Conservation (phyloP, 2,113 vertebrate species). For the Pelecanus crispus region DNA sequence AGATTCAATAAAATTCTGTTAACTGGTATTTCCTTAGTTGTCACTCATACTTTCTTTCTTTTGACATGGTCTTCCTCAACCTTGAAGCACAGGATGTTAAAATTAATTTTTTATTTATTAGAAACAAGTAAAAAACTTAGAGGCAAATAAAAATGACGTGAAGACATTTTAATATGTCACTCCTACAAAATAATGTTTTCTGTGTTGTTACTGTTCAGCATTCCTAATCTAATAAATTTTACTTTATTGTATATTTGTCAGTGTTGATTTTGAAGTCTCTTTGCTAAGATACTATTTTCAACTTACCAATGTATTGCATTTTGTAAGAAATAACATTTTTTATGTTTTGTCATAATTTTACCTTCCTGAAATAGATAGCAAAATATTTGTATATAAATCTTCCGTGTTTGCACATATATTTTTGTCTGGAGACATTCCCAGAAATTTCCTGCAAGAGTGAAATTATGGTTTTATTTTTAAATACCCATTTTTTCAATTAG, state of each 20-base stretch:
- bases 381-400: background rate
- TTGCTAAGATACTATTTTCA: background rate
- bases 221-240: background rate
- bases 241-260: background rate
- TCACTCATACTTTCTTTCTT: slow-evolving; percentile 63
- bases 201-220: background rate
- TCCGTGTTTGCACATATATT: background rate
- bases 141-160: slow-evolving; percentile 2
- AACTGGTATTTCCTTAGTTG: slow-evolving; percentile 62
- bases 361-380: background rate
- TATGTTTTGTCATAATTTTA: background rate
- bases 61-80: slow-evolving; percentile 45
- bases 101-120: slow-evolving; percentile 52
- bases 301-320: background rate
- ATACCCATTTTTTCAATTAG: slow-evolving; percentile 58
- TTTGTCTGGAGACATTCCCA: background rate
- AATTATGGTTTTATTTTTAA: background rate
- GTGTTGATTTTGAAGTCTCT: background rate
- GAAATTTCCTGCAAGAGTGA: background rate
- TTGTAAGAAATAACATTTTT: background rate
- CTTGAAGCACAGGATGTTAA: slow-evolving; percentile 38
- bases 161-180: background rate
- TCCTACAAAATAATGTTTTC: background rate
- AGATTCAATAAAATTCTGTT: slow-evolving; percentile 64
- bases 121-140: background rate